Base-by-base conservation (phyloP, 2,888 invertebrate species). In the Fabriciana adippe region DNA sequence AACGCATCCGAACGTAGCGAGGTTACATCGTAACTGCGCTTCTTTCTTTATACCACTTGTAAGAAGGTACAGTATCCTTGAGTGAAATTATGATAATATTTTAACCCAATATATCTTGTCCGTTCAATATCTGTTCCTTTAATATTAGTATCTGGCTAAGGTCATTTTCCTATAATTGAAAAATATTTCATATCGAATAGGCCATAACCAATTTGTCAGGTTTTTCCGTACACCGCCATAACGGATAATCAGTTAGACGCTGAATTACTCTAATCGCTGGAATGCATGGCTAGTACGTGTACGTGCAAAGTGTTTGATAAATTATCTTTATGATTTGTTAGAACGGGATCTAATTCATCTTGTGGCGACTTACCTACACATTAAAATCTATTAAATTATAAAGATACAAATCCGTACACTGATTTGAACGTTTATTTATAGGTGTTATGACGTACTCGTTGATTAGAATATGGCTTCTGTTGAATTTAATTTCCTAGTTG, bases 201-300 rank as follows among this genome's bases (percentile, higher is more conserved):
- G 50, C 18, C 13, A 16, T 48, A 16, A 31, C 35, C 15, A 60
- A 60, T 51, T 47, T 31, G 35, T 60, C 18, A 35, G 1, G 31
- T 16, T 60, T 50, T 61, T 61, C 60, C 60, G 35, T 61, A 51
- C 31, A 15, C 0, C n/a, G 50, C 51, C 50, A 16, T 61, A 61
- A 61, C 50, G 35, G 48, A 61, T 61, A 61, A 48, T 50, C 47
- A 31, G 59, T 59, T 50, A 35, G 48, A 61, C 51, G 51, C 50
- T 61, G 60, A 61, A 61, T 51, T 61, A 51, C 60, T 61, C 35
- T 61, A 51, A 61, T 61, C 51, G 60, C 31, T 61, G 60, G 51
- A 61, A 51, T 31, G 60, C 60, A 61, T 50, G 51, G 51, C 35
- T 50, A 11, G 60, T 50, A 35, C 18, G 60, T 14, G 48, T 48